Base-by-base conservation (phyloP, 2,888 invertebrate genomes). In the Troides oblongomaculatus region DNA sequence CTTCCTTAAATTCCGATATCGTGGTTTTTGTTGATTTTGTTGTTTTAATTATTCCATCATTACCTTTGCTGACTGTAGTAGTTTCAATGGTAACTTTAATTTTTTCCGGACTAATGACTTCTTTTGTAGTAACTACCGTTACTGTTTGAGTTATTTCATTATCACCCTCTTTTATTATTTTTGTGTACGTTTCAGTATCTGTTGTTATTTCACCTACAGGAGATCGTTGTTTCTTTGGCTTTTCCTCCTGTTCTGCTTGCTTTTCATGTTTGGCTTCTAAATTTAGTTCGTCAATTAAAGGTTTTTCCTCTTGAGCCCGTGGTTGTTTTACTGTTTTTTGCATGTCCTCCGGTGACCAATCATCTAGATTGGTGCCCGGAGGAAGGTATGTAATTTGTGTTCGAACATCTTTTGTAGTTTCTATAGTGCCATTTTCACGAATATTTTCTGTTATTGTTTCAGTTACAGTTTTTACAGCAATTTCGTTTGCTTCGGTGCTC, bases 11-110 rank as follows among this genome's bases (percentile, higher is more conserved):
- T 76, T 93, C 93, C 4, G 92, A 92, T 71, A 93, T 91, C 0
- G 93, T 92, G 5, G 92, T 93, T 80, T 93, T 93, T 0, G 92
- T 93, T 4, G 93, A 88, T 78, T 93, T 93, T 23, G 90, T 90
- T 14, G 93, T 93, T 83, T 93, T 92, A 8, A 89, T 92, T 1
- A 90, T 77, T 30, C 92, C 93, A 71, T 93, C 92, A 72, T 79
- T 87, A 2, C 90, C 87, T 78, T 84, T 92, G 72, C 89, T 90
- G 0, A 93, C 88, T 12, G 93, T 93, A 18, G 91, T 93, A 17
- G 93, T 92, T 81, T 93, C 93, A 3, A 92, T 79, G 1, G 92
- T 92, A 10, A 90, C 79, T 79, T 92, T 93, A 2, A 93, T 75
- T 79, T 92, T 92, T 77, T 93, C 93, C 6, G 92, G 92, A 71